These are phyloP conservation scores for Neolamprologus falcicula DNA, from an alignment of 2,113 vertebrate genomes.

Conservation along the genomic window DNA sequence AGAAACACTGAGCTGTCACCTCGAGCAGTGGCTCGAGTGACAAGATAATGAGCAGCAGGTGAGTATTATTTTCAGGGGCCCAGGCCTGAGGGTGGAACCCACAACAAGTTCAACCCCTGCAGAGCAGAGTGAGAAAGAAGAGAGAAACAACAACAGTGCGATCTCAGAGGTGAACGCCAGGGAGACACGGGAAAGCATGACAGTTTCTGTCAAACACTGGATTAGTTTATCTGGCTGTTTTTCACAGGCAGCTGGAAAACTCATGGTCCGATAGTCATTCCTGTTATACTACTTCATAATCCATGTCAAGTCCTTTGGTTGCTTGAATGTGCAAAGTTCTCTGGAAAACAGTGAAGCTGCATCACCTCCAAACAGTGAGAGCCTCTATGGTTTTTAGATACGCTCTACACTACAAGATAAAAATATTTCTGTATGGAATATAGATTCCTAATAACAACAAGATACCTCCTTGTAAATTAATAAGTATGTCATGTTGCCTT, in stretches of 20 bases:
- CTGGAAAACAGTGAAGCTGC: not conserved
- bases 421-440: not conserved
- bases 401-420: not conserved
- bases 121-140: not conserved
- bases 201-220: not conserved
- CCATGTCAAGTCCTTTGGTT: not conserved
- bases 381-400: not conserved
- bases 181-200: not conserved
- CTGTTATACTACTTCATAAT: not conserved
- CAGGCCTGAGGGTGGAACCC: not conserved
- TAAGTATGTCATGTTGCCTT: not conserved
- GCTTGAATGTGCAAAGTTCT: not conserved
- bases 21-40: not conserved
- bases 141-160: not conserved
- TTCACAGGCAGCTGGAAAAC: not conserved
- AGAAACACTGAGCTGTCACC: not conserved
- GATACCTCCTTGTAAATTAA: not conserved
- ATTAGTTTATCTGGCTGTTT: not conserved
- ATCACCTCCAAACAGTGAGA: fast-evolving
- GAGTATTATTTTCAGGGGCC: not conserved
- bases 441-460: not conserved
- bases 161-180: not conserved
- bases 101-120: not conserved
- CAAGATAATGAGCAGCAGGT: not conserved
- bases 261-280: fast-evolving